Evolutionary conservation across 92 coral and sea anemone genomes (phyloP).

Genomic region (Paramuricea clavata): DNA sequence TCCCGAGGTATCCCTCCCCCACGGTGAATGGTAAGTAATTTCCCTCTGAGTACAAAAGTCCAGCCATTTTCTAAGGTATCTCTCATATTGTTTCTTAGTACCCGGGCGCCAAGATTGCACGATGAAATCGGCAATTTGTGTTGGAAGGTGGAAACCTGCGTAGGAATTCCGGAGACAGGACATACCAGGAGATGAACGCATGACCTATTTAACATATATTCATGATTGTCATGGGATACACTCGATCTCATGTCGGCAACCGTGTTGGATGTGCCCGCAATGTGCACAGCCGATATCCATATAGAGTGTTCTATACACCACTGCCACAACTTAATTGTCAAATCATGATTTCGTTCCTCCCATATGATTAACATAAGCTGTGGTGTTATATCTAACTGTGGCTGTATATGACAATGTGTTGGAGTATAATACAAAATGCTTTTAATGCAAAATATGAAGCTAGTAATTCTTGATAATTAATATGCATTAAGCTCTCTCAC

Average conservation of each 20-base stretch:
- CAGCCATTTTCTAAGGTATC: constrained; percentile 61
- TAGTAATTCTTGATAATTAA: constrained; percentile 49
- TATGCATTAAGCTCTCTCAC: constrained; percentile 57
- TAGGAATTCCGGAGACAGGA: constrained; percentile 57
- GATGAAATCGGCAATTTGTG: constrained; percentile 60
- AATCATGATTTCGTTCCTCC: background rate
- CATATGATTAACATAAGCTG: constrained; percentile 53
- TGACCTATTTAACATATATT: constrained; percentile 63
- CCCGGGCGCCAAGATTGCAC: constrained; percentile 69
- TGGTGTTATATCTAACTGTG: background rate
- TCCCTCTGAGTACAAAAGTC: constrained; percentile 44
- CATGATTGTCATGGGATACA: constrained; percentile 64
- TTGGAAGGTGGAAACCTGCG: constrained; percentile 10
- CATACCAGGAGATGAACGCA: constrained; percentile 61
- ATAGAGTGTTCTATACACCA: constrained; percentile 64
- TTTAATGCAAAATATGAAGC: constrained; percentile 62
- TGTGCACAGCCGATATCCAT: constrained; percentile 77
- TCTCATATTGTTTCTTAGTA: constrained; percentile 64
- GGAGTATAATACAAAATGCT: constrained; percentile 50
- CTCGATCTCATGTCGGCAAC: constrained; percentile 70
- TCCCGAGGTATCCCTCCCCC: constrained; percentile 54
- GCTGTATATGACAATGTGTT: background rate
- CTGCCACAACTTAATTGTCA: constrained; percentile 52
- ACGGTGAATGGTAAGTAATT: constrained; percentile 53
- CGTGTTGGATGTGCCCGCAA: constrained; percentile 51